phyloP scores from a whole-genome alignment of 1,140 invertebrate genomes.

The honey bee (Apis mellifera) region DNA sequence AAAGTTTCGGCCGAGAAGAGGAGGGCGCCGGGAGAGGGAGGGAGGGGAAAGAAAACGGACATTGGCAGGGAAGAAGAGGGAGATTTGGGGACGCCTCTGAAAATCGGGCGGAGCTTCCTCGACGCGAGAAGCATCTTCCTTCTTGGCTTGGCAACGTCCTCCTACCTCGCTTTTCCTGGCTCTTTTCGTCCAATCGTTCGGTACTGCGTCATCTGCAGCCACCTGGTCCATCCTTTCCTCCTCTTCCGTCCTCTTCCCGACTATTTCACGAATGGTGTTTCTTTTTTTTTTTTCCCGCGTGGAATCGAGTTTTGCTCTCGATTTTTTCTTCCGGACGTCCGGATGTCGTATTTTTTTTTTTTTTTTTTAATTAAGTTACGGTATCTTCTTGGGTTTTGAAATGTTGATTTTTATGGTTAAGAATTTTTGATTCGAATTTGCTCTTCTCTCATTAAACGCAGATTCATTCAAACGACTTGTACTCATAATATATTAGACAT shows the following conservation, averaged over 20 bases:
- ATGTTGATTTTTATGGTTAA: too few species aligned
- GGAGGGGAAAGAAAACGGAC: constrained; percentile 36
- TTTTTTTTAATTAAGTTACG: neutral
- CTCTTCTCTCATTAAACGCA: too few species aligned
- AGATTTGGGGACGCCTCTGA: constrained; percentile 64
- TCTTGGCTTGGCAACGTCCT: constrained; percentile 42
- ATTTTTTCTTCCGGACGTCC: constrained; percentile 26
- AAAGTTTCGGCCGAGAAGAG: constrained; percentile 63
- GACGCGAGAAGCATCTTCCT: constrained; percentile 28
- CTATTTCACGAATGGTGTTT: neutral
- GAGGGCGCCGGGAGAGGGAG: constrained; percentile 26
- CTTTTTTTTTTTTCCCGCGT: too few species aligned
- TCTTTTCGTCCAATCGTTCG: constrained; percentile 52
- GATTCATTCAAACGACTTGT: too few species aligned
- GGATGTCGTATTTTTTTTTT: neutral
- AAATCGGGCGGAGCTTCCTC: constrained; percentile 68
- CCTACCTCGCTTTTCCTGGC: constrained; percentile 42
- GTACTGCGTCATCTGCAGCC: constrained; percentile 62
- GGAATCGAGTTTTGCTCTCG: constrained; percentile 1
- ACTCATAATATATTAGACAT: too few species aligned
- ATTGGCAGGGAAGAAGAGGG: constrained; percentile 41
- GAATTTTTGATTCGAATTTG: neutral
- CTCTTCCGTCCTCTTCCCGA: constrained; percentile 9
- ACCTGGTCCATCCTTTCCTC: constrained; percentile 66
- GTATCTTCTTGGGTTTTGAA: neutral